Evolutionary conservation across 2,113 vertebrate genomes (phyloP).

Genomic region (Casuarius casuarius): DNA sequence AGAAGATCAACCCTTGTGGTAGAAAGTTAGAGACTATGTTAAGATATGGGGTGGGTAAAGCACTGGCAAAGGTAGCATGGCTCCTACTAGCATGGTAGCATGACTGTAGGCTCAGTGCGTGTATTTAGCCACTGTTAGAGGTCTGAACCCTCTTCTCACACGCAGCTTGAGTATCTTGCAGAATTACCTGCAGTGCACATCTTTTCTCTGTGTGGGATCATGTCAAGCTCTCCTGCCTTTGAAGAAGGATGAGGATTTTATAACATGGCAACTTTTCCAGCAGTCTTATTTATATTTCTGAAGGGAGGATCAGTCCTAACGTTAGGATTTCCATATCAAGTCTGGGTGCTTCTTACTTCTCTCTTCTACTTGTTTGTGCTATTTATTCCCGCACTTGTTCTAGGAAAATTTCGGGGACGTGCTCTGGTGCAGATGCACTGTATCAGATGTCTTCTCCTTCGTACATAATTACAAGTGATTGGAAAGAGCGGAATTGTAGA

Average conservation of each 20-base stretch:
- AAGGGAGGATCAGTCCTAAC: not conserved
- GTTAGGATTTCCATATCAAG: not conserved
- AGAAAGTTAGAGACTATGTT: not conserved
- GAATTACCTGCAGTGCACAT: not conserved
- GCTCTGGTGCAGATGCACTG: not conserved
- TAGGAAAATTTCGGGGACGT: not conserved
- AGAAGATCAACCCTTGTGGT: not conserved
- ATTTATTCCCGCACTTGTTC: not conserved
- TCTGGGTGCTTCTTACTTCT: not conserved
- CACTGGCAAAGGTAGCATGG: not conserved
- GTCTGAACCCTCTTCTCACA: not conserved
- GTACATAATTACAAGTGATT: not conserved
- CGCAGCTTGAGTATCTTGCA: not conserved
- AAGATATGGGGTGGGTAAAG: not conserved
- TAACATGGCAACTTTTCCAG: not conserved
- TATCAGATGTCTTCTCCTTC: not conserved
- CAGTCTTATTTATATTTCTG: not conserved
- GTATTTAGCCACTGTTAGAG: not conserved
- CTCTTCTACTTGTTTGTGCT: constrained; percentile 1
- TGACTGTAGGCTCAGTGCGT: not conserved
- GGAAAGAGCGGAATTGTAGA: rapidly evolving
- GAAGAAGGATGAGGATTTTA: not conserved
- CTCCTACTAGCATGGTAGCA: no score
- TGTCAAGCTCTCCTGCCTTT: constrained; percentile 13
- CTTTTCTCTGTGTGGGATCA: not conserved